Base-by-base conservation (phyloP, 2,113 vertebrate species). In the Mesitornis unicolor region DNA sequence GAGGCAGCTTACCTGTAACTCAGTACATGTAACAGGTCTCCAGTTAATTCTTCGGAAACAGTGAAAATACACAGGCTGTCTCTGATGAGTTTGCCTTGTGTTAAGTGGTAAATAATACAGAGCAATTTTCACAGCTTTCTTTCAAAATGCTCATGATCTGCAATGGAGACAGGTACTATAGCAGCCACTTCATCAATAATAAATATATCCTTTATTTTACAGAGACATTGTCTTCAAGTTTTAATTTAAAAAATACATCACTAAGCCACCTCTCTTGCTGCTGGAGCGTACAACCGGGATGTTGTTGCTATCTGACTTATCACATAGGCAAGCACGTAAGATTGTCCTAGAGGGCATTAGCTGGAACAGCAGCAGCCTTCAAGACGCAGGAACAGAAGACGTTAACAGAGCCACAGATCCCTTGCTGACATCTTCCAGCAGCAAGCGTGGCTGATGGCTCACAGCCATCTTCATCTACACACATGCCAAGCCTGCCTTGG, bases 201-300 rank as follows among this genome's bases (percentile, higher is more conserved):
- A 98, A 98, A 98, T 98, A 98, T 95, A 97, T 96, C 97, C 97
- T 97, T 96, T 97, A 96, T 96, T 98, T 97, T 96, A 95, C 97
- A 98, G 97, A 98, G 97, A 98, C 96, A 97, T 98, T 97, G 96
- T 97, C 96, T 98, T 98, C 98, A 98, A 98, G 97, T 98, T 97
- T 97, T 98, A 96, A 97, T 95, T 97, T 96, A 96, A 97, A 98
- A 98, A 98, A 98, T 98, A 98, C 98, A 98, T 97, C 97, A 97
- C 97, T 95, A 97, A 96, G 87, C 95, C 96, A 97, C 94, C 75
- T 94, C 93, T 91, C 81, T 92, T 95, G 95, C 94, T 94, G 97
- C 95, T 93, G 92, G 95, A 98, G 96, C 83, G 78, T 84, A 97
- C 91, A 95, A 90, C 93, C 91, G 89, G 87, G 96, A 97, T 63